Evolutionary conservation across 2,113 vertebrate genomes (phyloP), one percentile per base, ranked within the genome.

Genomic region (Spea bombifrons): DNA sequence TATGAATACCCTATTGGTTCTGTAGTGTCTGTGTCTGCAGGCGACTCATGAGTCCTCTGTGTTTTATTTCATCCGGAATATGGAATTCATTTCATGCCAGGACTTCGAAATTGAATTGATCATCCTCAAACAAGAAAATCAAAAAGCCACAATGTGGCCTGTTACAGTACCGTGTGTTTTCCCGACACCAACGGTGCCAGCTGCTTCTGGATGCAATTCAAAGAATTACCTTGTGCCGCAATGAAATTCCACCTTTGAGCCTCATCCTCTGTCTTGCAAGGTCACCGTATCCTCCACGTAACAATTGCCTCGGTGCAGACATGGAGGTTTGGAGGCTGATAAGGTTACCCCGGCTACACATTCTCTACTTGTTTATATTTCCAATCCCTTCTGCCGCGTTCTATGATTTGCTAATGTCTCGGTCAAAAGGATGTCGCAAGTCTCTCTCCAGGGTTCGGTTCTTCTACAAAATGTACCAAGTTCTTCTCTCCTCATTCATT

Each of bases 201-300:
- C 78, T 80, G 78, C 12, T 73, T 66, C 4, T 74, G 61, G 53
- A 61, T 61, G 44, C 64, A 13, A 49, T 74, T 67, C 68, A 73
- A 79, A 73, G 77, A 79, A 79, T 74, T 66, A 67, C 59, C 66
- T 73, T 57, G 77, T 73, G 55, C 70, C 63, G 45, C 78, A 52
- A 46, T 79, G 70, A 79, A 65, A 72, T 78, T 65, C 68, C 47
- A 30, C 46, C 61, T 79, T 43, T 16, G 16, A 66, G 71, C 64
- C 65, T 68, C 50, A 67, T 68, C 78, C 77, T 73, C 45, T 49
- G 49, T 2, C 10, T 53, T 66, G 63, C 76, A 79, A 79, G 76
- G 76, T 66, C 63, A 45, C 16, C 13, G 49, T 79, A 79, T 66
- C 17, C 76, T 66, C 46, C 50, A 57, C 71, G 53, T 55, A 79